Percentiles rank a stretch among this genome's conserved stretches.
These are phyloP conservation scores for Pedionomus torquatus DNA, from an alignment of 2,113 vertebrate genomes.

Conservation along the genomic window DNA sequence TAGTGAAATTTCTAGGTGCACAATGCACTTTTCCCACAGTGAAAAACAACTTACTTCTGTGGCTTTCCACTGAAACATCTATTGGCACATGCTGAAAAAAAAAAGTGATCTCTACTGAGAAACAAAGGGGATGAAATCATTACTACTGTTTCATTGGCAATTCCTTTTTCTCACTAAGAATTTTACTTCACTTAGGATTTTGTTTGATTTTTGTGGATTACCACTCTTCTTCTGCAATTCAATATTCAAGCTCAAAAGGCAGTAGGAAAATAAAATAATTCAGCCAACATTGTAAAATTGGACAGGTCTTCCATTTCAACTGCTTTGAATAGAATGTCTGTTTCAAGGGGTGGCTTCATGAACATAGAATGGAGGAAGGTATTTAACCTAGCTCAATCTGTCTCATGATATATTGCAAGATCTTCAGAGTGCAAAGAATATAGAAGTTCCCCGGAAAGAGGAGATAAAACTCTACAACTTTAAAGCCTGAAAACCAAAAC, in stretches of 20 bases:
- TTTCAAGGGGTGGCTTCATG: background rate
- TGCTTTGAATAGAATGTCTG: background rate
- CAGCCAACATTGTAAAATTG: background rate
- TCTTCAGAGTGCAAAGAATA: background rate
- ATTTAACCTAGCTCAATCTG: background rate
- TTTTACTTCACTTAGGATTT: background rate
- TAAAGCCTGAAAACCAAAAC: background rate
- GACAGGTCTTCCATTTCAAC: background rate
- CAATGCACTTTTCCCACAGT: background rate
- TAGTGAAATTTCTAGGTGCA: background rate
- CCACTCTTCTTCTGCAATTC: background rate
- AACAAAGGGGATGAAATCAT: background rate
- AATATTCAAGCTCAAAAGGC: background rate
- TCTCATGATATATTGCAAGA: background rate
- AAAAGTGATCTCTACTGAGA: background rate
- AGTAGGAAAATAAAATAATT: background rate
- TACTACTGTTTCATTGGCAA: background rate
- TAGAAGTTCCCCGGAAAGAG: background rate
- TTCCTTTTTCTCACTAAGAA: background rate
- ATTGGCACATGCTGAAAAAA: background rate
- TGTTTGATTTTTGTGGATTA: background rate
- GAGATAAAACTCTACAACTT: background rate
- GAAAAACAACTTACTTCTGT: fast-evolving
- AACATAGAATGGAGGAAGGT: background rate
- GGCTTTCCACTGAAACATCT: background rate